Evolutionary conservation across 2,113 vertebrate species (phyloP), one percentile per base, ranked within the genome.

Genomic region (Lepisosteus oculatus): DNA sequence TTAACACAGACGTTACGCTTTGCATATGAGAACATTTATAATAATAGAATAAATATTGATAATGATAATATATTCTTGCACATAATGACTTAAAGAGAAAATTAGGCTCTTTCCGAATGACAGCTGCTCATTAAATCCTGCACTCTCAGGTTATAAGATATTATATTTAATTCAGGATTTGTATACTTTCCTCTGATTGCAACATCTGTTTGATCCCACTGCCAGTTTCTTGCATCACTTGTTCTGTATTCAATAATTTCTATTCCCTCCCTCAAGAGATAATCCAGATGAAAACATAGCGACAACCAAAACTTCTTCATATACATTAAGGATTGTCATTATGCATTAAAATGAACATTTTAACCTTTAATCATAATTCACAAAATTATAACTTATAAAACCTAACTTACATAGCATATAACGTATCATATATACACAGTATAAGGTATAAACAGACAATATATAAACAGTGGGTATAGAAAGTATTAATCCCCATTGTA

Each of bases 141-240:
- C 61, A 62, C 61, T 77, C 75, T 73, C 76, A 43, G 29, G 61
- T 70, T 47, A 70, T 70, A 43, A 44, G 71, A 55, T 67, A 54
- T 89, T 83, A 90, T 91, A 84, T 91, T 90, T 90, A 85, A 87
- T 91, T 90, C 84, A 90, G 79, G 75, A 74, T 72, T 75, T 82
- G 85, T 83, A 84, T 81, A 85, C 90, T 89, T 89, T 85, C 89
- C 89, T 87, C 86, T 85, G 88, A 89, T 89, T 86, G 85, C 85
- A 87, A 87, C 90, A 92, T 91, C 88, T 89, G 89, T 84, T 89
- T 81, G 84, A 83, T 88, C 83, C 84, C 82, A 79, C 84, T 80
- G 85, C 83, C 85, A 86, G 81, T 76, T 86, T 77, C 61, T 77
- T 80, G 80, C 78, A 85, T 87, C 88, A 88, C 84, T 87, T 83